Conservation (phyloP, 2,797 vertebrate species). For the Melanotaenia pygmaea region DNA sequence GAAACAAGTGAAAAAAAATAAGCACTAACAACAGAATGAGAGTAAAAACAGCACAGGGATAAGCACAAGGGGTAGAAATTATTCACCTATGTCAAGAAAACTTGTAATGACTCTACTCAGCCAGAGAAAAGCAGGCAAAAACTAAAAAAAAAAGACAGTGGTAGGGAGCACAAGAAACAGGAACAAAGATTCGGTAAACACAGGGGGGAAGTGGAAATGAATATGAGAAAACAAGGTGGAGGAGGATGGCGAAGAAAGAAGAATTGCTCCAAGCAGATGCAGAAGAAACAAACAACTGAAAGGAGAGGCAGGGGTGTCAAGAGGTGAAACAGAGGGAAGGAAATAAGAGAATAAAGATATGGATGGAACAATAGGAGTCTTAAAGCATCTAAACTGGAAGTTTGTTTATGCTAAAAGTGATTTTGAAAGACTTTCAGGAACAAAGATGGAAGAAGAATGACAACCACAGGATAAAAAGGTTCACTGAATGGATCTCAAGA, state of each 20-base stretch:
- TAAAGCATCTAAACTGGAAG: neutral
- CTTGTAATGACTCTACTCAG: constrained; percentile 48
- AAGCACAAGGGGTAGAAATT: constrained; percentile 1
- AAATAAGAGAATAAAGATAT: neutral
- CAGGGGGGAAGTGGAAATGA: constrained; percentile 48
- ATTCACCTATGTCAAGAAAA: constrained; percentile 43
- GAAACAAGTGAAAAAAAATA: constrained; percentile 47
- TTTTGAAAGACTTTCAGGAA: constrained; percentile 11
- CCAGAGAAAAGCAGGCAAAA: constrained; percentile 28
- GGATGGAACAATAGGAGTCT: neutral
- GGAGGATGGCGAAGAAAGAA: constrained; percentile 17
- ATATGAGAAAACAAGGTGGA: constrained; percentile 32
- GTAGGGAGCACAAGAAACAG: constrained; percentile 34
- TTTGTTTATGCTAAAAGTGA: neutral
- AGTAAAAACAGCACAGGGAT: constrained; percentile 10
- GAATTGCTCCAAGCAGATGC: constrained; percentile 21
- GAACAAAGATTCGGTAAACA: constrained; percentile 46
- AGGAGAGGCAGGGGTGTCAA: neutral
- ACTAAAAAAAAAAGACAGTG: constrained; percentile 17
- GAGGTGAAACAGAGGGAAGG: constrained; percentile 9
- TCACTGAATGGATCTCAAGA: neutral
- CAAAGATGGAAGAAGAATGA: neutral
- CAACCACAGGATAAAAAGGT: neutral
- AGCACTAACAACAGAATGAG: constrained; percentile 40
- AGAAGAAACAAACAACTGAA: constrained; percentile 35